These are phyloP conservation scores for Stenodema calcarata DNA, from an alignment of 2,888 invertebrate genomes.

Conservation along the genomic window DNA sequence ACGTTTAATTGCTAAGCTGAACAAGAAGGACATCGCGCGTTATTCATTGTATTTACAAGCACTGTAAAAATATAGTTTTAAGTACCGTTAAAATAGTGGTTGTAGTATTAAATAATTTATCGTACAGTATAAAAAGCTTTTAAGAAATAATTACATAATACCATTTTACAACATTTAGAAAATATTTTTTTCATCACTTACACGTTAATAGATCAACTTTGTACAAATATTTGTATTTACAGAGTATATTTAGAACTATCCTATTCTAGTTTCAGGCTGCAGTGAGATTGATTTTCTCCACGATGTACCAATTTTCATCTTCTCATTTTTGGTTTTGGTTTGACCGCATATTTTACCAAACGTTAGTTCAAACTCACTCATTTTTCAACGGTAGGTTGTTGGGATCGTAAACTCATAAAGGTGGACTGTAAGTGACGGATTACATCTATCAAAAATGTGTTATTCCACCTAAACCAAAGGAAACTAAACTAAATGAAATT, in stretches of 20 bases:
- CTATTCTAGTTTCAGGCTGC: not conserved
- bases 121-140: slow-evolving; percentile 42
- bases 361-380: no score
- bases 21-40: not conserved
- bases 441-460: no score
- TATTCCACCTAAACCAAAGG: no score
- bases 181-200: slow-evolving; percentile 16
- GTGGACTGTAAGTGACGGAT: no score
- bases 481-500: no score
- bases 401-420: no score
- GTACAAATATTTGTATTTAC: not conserved
- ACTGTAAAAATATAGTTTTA: slow-evolving; percentile 45
- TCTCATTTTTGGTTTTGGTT: no score
- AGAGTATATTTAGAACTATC: not conserved
- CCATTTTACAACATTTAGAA: slow-evolving; percentile 41
- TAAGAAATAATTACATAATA: slow-evolving; percentile 27
- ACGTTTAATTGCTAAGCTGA: not conserved
- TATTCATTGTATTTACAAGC: slow-evolving; percentile 14
- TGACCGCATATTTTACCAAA: no score
- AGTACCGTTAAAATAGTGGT: slow-evolving; percentile 45
- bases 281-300: not conserved
- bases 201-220: slow-evolving; percentile 20
- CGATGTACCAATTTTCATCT: not conserved
- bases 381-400: no score
- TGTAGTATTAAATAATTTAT: slow-evolving; percentile 33